phyloP scores from a whole-genome alignment of 2,797 vertebrate genomes.

The Potorous gilbertii region DNA sequence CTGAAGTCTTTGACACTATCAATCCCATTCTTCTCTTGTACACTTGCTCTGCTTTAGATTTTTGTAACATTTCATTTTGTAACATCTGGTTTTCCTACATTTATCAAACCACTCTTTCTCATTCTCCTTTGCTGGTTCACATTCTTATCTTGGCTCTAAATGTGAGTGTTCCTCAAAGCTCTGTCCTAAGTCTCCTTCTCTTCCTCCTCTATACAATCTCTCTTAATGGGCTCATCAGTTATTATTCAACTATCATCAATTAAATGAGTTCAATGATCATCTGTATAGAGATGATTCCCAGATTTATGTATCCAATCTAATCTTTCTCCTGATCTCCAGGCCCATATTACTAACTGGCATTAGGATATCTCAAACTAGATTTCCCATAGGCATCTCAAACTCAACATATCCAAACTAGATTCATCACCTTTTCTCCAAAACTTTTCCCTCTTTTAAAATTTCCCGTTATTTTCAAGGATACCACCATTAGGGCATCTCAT shows the following conservation, averaged over 20 bases:
- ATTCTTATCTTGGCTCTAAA: no score
- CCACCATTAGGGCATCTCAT: neutral
- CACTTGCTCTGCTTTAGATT: neutral
- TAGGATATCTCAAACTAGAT: no score
- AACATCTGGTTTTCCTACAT: neutral
- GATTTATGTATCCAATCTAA: neutral
- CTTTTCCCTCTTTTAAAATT: neutral
- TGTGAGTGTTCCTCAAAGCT: neutral
- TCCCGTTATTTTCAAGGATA: neutral
- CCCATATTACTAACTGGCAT: neutral
- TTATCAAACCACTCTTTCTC: no score
- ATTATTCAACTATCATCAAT: neutral
- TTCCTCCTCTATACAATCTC: neutral
- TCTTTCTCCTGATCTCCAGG: neutral
- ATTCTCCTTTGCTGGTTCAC: no score
- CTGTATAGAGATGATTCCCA: neutral
- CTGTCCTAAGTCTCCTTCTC: neutral
- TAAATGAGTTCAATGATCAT: neutral
- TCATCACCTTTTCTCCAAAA: neutral
- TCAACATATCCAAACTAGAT: neutral
- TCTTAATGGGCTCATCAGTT: neutral
- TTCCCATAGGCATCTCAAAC: neutral
- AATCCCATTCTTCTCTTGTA: neutral
- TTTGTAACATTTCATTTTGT: neutral
- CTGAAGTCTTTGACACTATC: neutral